Conservation (phyloP, 1,140 invertebrate species). For the Saccostrea cuccullata region DNA sequence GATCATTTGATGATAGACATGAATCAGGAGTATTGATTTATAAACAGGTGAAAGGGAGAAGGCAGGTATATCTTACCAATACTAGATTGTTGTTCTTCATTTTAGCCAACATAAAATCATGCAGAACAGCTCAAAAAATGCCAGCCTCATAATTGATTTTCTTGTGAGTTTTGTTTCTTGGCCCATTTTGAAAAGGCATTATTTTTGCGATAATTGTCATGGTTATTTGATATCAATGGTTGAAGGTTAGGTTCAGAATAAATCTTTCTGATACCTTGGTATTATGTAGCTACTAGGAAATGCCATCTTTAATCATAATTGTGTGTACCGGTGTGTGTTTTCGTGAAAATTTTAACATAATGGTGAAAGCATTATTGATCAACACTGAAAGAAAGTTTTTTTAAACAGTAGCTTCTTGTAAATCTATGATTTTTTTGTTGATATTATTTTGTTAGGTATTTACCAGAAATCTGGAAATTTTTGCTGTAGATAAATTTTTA, state of each 20-base stretch:
- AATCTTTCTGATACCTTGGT: not conserved
- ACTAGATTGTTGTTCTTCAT: not conserved
- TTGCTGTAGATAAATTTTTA: too few species aligned
- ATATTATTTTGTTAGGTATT: too few species aligned
- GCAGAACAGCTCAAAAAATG: not conserved
- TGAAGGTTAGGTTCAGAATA: not conserved
- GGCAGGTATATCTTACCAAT: too few species aligned
- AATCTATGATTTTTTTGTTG: too few species aligned
- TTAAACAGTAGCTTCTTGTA: too few species aligned
- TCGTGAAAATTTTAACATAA: not conserved
- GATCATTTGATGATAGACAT: not conserved
- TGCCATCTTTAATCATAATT: not conserved
- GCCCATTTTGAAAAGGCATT: not conserved
- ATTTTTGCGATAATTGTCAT: not conserved
- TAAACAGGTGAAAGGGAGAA: not conserved
- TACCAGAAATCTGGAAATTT: too few species aligned
- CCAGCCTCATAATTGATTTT: slow-evolving; percentile 5
- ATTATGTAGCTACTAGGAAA: not conserved
- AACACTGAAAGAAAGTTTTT: not conserved
- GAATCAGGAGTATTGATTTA: not conserved
- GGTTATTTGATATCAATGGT: not conserved
- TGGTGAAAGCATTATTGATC: not conserved
- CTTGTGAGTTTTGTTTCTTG: not conserved
- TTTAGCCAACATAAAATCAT: not conserved
- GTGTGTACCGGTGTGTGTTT: not conserved